Conservation (phyloP, 2,113 vertebrate genomes). For the Heterochromis multidens region DNA sequence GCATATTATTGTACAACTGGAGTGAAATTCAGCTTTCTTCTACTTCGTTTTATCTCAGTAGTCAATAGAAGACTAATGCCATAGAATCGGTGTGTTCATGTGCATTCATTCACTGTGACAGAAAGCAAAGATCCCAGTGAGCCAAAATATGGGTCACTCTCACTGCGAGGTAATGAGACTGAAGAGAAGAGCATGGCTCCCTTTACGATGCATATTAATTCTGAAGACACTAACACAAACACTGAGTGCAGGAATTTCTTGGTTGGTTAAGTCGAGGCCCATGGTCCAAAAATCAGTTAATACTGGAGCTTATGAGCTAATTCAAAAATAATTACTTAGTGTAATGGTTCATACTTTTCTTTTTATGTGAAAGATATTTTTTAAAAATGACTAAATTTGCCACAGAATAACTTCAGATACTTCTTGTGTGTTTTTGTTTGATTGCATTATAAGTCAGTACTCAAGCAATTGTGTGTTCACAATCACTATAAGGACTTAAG, state of each 20-base stretch:
- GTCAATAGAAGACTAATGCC: not conserved
- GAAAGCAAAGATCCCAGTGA: not conserved
- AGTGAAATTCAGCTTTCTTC: not conserved
- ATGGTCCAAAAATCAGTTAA: not conserved
- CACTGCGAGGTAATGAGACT: not conserved
- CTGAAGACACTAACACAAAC: not conserved
- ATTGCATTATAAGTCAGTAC: not conserved
- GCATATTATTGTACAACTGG: not conserved
- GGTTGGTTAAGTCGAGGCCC: not conserved
- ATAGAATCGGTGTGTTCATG: not conserved
- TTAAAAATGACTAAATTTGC: not conserved
- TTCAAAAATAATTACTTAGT: not conserved
- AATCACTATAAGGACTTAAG: not conserved
- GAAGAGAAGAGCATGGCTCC: not conserved
- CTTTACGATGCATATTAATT: not conserved
- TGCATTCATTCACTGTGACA: not conserved
- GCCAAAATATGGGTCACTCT: not conserved
- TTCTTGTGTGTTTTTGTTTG: not conserved
- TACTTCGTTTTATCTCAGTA: not conserved
- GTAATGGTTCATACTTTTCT: not conserved
- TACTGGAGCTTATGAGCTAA: not conserved
- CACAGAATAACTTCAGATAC: not conserved
- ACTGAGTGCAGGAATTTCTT: not conserved
- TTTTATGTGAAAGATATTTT: not conserved
- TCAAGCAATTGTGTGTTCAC: not conserved